These are phyloP conservation scores for Acanthiza pusilla DNA, from an alignment of 2,797 vertebrate genomes.

Conservation along the genomic window DNA sequence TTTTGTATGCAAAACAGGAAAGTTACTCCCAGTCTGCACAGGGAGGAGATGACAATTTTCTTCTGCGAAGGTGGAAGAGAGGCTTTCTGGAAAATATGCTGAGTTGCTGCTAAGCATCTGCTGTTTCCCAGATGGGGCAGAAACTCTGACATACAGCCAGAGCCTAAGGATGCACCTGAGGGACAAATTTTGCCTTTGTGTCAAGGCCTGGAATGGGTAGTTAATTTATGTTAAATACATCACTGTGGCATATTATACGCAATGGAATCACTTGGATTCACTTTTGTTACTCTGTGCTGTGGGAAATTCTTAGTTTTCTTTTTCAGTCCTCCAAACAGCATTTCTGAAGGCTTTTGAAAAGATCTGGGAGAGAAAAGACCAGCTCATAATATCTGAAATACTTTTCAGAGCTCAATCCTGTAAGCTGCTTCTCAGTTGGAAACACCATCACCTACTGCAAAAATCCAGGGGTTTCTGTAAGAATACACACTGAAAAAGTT, in stretches of 20 bases:
- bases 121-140: not conserved
- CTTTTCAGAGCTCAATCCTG: not conserved
- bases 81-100: not conserved
- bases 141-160: not conserved
- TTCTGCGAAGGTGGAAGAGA: not conserved
- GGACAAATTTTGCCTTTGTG: not conserved
- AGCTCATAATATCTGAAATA: slow-evolving; percentile 12
- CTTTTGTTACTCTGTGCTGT: not conserved
- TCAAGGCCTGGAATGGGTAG: not conserved
- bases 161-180: not conserved
- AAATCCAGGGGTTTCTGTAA: not conserved
- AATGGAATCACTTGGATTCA: not conserved
- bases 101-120: not conserved
- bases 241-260: not conserved
- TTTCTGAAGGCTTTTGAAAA: slow-evolving; percentile 1
- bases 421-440: not conserved
- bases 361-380: not conserved
- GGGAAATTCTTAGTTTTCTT: not conserved
- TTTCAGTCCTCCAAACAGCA: not conserved
- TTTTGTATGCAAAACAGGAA: not conserved
- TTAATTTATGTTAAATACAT: not conserved
- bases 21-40: not conserved
- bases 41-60: not conserved
- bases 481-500: not conserved
- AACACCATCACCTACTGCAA: not conserved